Base-by-base conservation (phyloP, 1,140 invertebrate genomes). In the Zaprionus ghesquierei region DNA sequence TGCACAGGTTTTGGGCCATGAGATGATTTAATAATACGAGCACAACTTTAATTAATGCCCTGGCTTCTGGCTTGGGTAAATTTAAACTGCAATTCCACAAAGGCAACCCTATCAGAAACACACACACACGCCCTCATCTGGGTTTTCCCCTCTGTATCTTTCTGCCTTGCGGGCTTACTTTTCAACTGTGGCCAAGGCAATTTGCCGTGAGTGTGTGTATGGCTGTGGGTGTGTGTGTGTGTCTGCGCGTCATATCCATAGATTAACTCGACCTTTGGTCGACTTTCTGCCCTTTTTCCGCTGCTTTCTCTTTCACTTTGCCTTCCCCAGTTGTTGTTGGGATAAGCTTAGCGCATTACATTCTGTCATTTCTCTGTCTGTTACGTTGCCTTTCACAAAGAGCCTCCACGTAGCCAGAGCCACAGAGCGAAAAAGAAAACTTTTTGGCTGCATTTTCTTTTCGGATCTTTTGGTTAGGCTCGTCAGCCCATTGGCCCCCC, bases 201-300 rank as follows among this genome's bases (percentile, higher is more conserved):
- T 50, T 61, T 61, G 58, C 25, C 20, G 46, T 29, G 55, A 41
- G 33, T 27, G 22, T 27, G 55, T 58, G 55, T 27, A 15, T 27
- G 55, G 41, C 35, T 41, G 38, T 15, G 35, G 25, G 55, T 41
- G n/a, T 62, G 46, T 18, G 27, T 31, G 20, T 33, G 23, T 49
- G 20, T 41, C 3, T 53, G 23, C 18, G 3, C 1, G 9, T n/a
- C 10, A 18, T 44, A 69, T 20, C 51, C 81, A 60, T 70, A 74
- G 80, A 84, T 84, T 80, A 84, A 85, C 60, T 80, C 77, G 69
- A 85, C 81, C 81, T 79, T 73, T 74, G 84, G 56, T 62, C 68
- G 75, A 66, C 53, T 78, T 60, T 69, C 27, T 53, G 53, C 31
- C 59, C 55, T 54, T 31, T 31, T 18, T 13, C 44, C n/a, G 44